phyloP scores from a whole-genome alignment of 2,888 invertebrate species.

The Entomobrya multifasciata region DNA sequence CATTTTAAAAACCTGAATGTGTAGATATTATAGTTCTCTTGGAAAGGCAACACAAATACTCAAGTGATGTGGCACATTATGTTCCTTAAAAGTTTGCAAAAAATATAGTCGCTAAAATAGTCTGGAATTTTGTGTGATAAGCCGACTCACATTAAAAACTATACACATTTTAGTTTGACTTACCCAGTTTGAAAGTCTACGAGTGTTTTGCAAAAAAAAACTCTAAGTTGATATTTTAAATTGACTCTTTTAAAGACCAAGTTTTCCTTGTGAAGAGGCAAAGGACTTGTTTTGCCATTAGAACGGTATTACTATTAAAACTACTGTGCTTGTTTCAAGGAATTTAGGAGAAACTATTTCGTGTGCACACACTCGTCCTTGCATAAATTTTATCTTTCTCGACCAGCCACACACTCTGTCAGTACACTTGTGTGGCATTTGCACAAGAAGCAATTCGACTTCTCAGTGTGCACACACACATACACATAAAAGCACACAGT shows the following conservation, averaged over 20 bases:
- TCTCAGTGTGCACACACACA: not conserved
- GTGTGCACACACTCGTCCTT: conserved; percentile 24
- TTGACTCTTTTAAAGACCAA: conserved; percentile 6
- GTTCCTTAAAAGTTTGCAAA: not conserved
- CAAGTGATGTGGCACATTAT: conserved; percentile 36
- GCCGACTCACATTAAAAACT: not conserved
- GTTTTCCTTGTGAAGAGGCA: not conserved
- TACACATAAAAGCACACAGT: not conserved
- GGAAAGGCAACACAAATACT: not conserved
- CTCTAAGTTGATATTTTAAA: conserved; percentile 16
- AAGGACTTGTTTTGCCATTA: conserved; percentile 3
- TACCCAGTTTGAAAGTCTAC: too few species aligned
- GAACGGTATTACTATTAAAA: not conserved
- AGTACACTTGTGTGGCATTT: too few species aligned
- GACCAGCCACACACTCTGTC: not conserved
- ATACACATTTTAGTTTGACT: not conserved
- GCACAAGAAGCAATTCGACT: too few species aligned
- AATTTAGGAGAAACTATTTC: conserved; percentile 3
- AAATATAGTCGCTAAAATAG: not conserved
- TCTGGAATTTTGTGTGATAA: not conserved
- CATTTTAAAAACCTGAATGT: not conserved
- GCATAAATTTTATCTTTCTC: conserved; percentile 46
- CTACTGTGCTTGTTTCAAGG: not conserved
- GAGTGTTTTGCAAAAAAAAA: not conserved
- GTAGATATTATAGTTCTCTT: not conserved